A percentile compares a stretch with the other conserved stretches of the same genome.
Conservation (phyloP, 2,113 vertebrate species). For the Cervus canadensis region DNA sequence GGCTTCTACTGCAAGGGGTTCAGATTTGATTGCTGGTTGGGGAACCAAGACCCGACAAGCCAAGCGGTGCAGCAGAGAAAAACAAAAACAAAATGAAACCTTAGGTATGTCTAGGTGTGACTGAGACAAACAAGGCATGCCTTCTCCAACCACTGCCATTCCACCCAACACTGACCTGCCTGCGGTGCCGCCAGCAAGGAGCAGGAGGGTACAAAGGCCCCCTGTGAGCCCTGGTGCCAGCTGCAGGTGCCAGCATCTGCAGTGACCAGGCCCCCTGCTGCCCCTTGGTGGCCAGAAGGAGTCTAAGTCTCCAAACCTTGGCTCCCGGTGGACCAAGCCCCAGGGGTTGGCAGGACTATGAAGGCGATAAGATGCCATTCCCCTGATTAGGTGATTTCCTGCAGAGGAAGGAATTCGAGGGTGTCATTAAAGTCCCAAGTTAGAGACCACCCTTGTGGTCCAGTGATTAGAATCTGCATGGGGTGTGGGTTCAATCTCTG, state of each 20-base stretch:
- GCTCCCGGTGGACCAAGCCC: no score
- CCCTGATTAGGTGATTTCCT: no score
- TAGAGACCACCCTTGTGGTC: background rate
- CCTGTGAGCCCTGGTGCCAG: accelerated
- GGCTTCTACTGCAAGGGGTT: background rate
- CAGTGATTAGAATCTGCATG: background rate
- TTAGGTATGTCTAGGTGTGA: background rate
- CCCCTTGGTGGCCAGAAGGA: background rate
- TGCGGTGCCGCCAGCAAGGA: background rate
- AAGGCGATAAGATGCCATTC: accelerated
- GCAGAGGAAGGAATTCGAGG: background rate
- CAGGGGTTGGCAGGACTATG: background rate
- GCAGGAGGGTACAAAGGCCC: accelerated
- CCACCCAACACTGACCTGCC: no score
- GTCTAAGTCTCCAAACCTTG: background rate
- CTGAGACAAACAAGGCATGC: accelerated
- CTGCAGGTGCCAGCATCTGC: background rate
- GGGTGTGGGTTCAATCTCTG: background rate
- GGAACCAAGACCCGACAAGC: background rate
- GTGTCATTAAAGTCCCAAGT: background rate
- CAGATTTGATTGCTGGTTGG: background rate
- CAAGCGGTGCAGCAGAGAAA: background rate
- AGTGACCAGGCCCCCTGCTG: background rate
- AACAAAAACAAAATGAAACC: background rate
- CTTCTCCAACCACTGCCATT: background rate